Conservation (phyloP, 2,113 vertebrate genomes). For the Tinamus guttatus region DNA sequence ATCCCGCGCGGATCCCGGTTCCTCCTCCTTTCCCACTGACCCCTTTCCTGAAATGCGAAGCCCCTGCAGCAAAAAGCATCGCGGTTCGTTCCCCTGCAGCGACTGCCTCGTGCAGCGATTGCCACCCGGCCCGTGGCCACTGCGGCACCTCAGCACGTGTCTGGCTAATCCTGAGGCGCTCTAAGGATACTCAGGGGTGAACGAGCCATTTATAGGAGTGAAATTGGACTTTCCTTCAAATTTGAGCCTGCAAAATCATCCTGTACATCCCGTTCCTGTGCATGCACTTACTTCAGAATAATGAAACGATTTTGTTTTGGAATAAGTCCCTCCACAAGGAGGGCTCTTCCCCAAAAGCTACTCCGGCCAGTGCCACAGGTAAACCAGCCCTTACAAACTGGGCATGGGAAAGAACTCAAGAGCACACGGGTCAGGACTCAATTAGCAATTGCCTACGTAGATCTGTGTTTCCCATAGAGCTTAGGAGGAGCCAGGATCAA, state of each 20-base stretch:
- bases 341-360: constrained; percentile 40
- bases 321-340: constrained; percentile 22
- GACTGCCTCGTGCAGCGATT: too few relatives aligned
- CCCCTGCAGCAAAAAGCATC: too few relatives aligned
- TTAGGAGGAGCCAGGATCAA: neutral
- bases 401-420: neutral
- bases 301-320: constrained; percentile 40
- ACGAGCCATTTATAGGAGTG: neutral
- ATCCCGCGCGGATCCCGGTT: too few relatives aligned
- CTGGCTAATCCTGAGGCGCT: neutral
- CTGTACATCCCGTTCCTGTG: neutral
- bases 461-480: neutral
- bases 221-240: neutral
- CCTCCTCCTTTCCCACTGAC: too few relatives aligned
- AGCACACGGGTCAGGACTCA: constrained; percentile 16
- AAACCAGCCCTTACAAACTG: constrained; percentile 12
- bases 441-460: constrained; percentile 20
- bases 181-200: neutral
- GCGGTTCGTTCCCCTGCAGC: too few relatives aligned
- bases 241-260: neutral
- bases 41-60: too few relatives aligned
- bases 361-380: constrained; percentile 32
- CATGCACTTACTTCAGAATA: neutral
- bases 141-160: neutral
- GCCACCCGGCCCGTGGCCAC: too few relatives aligned